These are phyloP conservation scores for Acinonyx jubatus DNA, from an alignment of 2,113 vertebrate genomes.

Conservation along the genomic window DNA sequence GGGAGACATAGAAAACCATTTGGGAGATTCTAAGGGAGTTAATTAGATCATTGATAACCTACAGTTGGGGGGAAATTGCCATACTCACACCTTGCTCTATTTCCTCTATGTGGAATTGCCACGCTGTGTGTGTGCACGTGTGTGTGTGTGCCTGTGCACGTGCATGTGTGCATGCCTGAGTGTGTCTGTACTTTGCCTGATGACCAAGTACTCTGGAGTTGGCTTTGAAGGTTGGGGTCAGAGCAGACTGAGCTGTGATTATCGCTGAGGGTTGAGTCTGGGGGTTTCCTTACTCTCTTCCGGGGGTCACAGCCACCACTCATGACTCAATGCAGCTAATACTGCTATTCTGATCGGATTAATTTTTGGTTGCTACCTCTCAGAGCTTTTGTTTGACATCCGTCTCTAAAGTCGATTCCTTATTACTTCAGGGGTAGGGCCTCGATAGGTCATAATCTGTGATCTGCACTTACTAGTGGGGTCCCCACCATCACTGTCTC, in stretches of 20 bases:
- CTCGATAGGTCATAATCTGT: background rate
- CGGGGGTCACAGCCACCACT: background rate
- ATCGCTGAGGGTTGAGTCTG: background rate
- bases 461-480: background rate
- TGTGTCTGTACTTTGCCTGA: background rate
- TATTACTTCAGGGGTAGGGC: background rate
- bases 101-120: background rate
- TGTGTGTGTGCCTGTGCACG: no score
- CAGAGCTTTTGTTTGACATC: background rate
- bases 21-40: background rate
- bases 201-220: background rate
- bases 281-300: background rate
- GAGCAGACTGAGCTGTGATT: background rate
- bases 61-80: background rate
- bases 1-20: background rate
- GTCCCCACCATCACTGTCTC: background rate
- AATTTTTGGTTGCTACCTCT: background rate
- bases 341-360: background rate
- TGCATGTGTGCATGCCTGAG: background rate
- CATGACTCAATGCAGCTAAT: background rate
- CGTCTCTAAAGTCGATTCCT: background rate
- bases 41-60: background rate
- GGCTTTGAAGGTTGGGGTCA: background rate
- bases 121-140: background rate
- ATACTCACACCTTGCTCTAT: background rate